These are phyloP conservation scores for Nephrotoma appendiculata DNA, from an alignment of 2,888 invertebrate species.

Conservation along the genomic window DNA sequence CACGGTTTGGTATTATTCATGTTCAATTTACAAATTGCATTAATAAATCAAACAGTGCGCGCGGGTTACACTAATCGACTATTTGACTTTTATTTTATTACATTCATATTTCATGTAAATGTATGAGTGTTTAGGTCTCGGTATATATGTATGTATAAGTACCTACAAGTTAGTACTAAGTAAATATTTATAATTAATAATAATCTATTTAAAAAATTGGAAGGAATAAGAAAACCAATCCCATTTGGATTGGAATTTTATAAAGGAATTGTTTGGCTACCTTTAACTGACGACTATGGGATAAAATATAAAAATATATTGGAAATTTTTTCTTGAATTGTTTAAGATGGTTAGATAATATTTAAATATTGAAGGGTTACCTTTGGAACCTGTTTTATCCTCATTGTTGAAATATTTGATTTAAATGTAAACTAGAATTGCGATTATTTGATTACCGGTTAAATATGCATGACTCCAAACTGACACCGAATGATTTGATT, in stretches of 20 bases:
- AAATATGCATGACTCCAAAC: too few relatives aligned
- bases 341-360: too few relatives aligned
- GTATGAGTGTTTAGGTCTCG: background rate
- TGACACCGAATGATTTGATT: too few relatives aligned
- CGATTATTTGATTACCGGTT: too few relatives aligned
- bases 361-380: too few relatives aligned
- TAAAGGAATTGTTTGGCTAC: background rate
- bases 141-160: background rate
- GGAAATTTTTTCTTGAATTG: too few relatives aligned
- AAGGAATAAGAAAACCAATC: background rate
- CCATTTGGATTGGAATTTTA: background rate
- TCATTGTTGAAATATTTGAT: too few relatives aligned
- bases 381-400: too few relatives aligned
- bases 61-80: slow-evolving; percentile 4
- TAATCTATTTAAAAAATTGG: background rate
- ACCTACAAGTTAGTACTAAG: background rate
- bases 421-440: too few relatives aligned
- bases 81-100: background rate
- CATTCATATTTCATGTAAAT: background rate
- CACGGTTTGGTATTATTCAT: background rate
- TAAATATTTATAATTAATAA: background rate
- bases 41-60: slow-evolving; percentile 3
- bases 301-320: too few relatives aligned
- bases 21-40: slow-evolving; percentile 5
- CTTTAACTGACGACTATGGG: too few relatives aligned